Base-by-base conservation (phyloP, 2,113 vertebrate species). In the Tragelaphus buxtoni region DNA sequence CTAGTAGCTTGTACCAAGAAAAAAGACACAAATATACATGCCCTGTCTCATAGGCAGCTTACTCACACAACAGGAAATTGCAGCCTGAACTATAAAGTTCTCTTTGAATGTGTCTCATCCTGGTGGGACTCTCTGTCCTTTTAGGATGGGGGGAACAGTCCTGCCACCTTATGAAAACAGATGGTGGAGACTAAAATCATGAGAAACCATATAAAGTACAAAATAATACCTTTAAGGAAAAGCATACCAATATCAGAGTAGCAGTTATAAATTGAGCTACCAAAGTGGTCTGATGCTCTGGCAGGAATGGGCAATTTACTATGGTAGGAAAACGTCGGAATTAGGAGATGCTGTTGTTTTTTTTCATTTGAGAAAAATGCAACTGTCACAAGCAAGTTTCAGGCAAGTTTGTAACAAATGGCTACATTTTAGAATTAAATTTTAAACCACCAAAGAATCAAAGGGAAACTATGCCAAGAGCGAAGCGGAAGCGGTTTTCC, bases 331-430 rank as follows among this genome's bases (percentile, higher is more conserved):
- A 97, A 95, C 74, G 32, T 60, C 56, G 89, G 93, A 55, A 97
- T 97, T 81, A 86, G 30, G 28, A 72, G 94, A 87, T 12, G n/a
- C 17, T 42, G 32, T 63, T 91, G 80, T 87, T 87, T 90, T 79
- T 94, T 93, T 91, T 85, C 84, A 65, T 97, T 95, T 90, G 35
- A 18, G 83, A 85, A 91, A 95, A 97, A 94, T 69, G 17, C 53
- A 76, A 45, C 63, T 58, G 24, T 92, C 77, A 28, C 16, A 14
- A 88, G 32, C 58, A 90, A 83, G 56, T 96, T 96, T 94, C 42
- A 51, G 92, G 80, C 65, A 89, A 83, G 84, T 88, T 56, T 92
- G 28, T 97, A 95, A 96, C 69, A 97, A 97, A 88, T 87, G 94
- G 60, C 81, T 85, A 88, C 47, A 28, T 65, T 93, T 96, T 81